These are phyloP conservation scores for Cybosia mesomella DNA, from an alignment of 2,888 invertebrate species.

Conservation along the genomic window DNA sequence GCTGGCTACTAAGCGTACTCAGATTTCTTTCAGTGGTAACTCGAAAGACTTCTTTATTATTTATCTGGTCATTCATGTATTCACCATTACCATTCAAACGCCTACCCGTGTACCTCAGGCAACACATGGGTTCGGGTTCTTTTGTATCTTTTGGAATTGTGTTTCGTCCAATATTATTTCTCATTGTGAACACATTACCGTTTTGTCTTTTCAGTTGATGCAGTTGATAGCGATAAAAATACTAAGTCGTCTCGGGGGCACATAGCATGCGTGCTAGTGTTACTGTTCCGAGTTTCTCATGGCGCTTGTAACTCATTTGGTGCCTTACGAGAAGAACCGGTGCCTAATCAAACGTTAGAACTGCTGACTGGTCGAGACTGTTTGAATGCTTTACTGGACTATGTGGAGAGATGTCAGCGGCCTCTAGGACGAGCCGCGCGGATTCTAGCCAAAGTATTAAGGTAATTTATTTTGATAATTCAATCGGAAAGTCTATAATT, in stretches of 20 bases:
- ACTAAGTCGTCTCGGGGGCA: constrained; percentile 72
- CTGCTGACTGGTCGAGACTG: constrained; percentile 74
- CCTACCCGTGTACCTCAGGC: too few relatives aligned
- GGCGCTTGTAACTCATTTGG: constrained; percentile 66
- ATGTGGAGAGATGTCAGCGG: constrained; percentile 77
- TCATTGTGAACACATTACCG: too few relatives aligned
- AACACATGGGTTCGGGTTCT: too few relatives aligned
- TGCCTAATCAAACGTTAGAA: constrained; percentile 70
- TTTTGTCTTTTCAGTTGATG: constrained; percentile 57
- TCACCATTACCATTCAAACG: too few relatives aligned
- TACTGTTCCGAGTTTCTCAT: constrained; percentile 77
- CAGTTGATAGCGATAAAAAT: constrained; percentile 56
- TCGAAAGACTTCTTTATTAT: too few relatives aligned
- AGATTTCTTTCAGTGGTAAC: too few relatives aligned
- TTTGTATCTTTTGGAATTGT: too few relatives aligned
- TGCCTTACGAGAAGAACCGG: constrained; percentile 64
- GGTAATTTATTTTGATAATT: constrained; percentile 62
- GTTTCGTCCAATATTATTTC: too few relatives aligned
- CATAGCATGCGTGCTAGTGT: constrained; percentile 76
- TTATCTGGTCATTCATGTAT: too few relatives aligned
- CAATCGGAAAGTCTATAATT: background rate
- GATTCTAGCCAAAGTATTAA: constrained; percentile 84
- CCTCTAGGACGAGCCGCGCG: constrained; percentile 82
- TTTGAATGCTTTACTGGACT: constrained; percentile 78
- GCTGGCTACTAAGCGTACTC: too few relatives aligned